Evolutionary conservation across 2,888 invertebrate species (phyloP), one percentile per base, ranked within the genome.

Genomic region (Minunthozetes semirufus): DNA sequence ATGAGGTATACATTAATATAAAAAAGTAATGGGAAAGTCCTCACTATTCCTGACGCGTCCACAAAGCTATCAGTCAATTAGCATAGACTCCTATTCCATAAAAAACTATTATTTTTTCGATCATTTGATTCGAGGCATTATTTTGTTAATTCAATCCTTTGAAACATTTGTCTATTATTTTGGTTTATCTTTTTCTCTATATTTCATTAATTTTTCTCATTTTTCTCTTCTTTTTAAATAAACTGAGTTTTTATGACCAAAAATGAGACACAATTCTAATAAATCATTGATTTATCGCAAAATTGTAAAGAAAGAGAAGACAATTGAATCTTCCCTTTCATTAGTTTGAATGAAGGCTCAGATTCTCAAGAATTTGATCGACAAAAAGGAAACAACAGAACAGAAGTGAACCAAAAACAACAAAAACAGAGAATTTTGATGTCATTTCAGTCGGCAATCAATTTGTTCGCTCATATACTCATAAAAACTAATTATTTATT

Each of bases 1-100:
- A 70, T 70, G 70, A 70, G 42, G 33, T 29, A 61, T 50, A 59
- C 33, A 38, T 66, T 38, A 29, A 38, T 66, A 38, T 19, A 66
- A 17, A 33, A 33, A 38, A 66, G n/a, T 59, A 27, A 13, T 13
- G 25, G 19, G 13, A 15, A 19, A 22, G 19, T 25, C 19, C 8
- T 56, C 56, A 4, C 22, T 56, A 27, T 59, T 29, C 22, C 29
- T 15, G 27, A 29, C 59, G 59, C 27, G 15, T 59, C 15, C 59
- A 17, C 13, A 22, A 27, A 59, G 27, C 59, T 15, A 59, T 59
- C 27, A 59, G 9, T 29, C 29, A 59, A 59, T 59, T 59, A 29
- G 22, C 59, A 59, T 27, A 27, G 27, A 11, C 15, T 59, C 15
- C 0, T 15, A 11, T 2, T 13, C 27, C 42, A 42, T 42, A 42